A percentile compares a stretch with the other conserved stretches of the same genome.
These are phyloP conservation scores for Magallana nippona DNA, from an alignment of 2,888 invertebrate genomes.

Conservation along the genomic window DNA sequence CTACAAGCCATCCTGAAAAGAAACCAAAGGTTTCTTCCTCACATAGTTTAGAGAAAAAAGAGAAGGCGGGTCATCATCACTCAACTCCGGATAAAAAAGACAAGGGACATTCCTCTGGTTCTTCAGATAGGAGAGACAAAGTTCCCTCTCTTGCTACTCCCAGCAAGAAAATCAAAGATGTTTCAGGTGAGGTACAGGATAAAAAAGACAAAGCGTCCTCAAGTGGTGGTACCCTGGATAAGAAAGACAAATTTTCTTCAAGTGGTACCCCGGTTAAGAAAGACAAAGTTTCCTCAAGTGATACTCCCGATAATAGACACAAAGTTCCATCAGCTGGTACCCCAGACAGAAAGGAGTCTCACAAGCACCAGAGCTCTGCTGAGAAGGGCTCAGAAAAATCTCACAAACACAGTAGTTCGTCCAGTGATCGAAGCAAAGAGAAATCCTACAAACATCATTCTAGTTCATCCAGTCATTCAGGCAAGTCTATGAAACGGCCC, in stretches of 20 bases:
- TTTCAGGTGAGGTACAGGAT: no score
- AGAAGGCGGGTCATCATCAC: not conserved
- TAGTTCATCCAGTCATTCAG: constrained; percentile 17
- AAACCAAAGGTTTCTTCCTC: not conserved
- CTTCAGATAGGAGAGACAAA: not conserved
- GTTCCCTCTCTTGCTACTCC: not conserved
- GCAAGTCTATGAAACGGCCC: not conserved
- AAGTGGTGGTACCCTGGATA: no score
- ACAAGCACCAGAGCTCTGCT: not conserved
- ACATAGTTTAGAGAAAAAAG: not conserved
- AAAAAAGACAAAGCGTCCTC: no score
- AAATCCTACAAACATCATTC: constrained; percentile 21
- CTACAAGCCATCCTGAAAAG: not conserved
- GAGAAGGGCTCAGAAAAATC: constrained; percentile 3
- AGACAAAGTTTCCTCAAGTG: no score
- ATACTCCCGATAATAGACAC: no score
- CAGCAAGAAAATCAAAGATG: not conserved
- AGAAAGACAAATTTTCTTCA: no score
- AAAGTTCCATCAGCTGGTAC: no score
- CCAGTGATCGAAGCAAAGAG: not conserved
- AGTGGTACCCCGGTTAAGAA: no score
- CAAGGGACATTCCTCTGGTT: not conserved
- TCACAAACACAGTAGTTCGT: not conserved
- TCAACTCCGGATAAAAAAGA: not conserved
- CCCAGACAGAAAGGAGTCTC: not conserved